phyloP scores from a whole-genome alignment of 2,113 vertebrate species.

The Macaca mulatta region DNA sequence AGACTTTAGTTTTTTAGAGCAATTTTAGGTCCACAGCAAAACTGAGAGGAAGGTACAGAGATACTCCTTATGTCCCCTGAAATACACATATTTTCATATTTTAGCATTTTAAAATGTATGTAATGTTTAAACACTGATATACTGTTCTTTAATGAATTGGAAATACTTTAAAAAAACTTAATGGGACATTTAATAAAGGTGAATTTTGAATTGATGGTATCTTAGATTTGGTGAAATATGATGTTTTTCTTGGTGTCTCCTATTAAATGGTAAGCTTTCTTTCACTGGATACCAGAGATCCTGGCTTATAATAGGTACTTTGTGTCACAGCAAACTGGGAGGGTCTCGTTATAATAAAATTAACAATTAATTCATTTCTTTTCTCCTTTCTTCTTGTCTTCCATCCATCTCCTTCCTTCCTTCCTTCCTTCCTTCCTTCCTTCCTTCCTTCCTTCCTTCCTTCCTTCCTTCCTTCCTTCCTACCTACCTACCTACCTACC shows the following conservation, averaged over 20 bases:
- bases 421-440: rapidly evolving
- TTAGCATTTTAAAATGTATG: not conserved
- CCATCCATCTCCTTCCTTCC: not conserved
- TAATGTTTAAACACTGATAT: not conserved
- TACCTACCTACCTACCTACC: no score
- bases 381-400: not conserved
- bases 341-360: not conserved
- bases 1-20: not conserved
- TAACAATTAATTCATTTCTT: not conserved
- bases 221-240: not conserved
- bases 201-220: not conserved
- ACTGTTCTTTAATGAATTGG: not conserved
- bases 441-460: not conserved
- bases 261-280: not conserved
- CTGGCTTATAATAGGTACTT: not conserved
- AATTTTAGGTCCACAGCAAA: not conserved
- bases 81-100: not conserved
- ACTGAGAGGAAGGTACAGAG: not conserved
- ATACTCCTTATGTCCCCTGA: not conserved
- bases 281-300: not conserved
- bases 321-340: not conserved
- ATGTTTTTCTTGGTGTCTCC: not conserved
- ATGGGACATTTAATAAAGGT: not conserved
- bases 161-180: not conserved
- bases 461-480: rapidly evolving